A percentile compares a stretch with the other conserved stretches of the same genome.
Conservation (phyloP, 2,113 vertebrate genomes). For the Camelus dromedarius region DNA sequence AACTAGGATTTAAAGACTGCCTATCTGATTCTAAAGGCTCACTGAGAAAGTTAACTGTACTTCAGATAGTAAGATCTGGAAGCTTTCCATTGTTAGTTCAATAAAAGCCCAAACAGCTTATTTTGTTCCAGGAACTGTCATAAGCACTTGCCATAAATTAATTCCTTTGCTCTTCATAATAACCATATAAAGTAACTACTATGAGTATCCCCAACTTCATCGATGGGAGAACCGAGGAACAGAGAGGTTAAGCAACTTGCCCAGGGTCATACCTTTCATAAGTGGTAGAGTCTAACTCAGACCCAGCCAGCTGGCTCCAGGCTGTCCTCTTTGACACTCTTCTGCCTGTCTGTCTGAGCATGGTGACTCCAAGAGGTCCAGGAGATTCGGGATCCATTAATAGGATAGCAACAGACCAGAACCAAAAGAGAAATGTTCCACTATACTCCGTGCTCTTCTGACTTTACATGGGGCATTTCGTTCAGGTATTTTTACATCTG, state of each 20-base stretch:
- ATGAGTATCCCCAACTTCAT: background rate
- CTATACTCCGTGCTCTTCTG: background rate
- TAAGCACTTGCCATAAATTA: background rate
- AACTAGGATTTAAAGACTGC: background rate
- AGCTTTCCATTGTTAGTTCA: background rate
- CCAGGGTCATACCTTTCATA: background rate
- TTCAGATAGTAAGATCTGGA: background rate
- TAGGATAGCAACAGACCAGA: background rate
- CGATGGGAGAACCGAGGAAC: constrained; percentile 5
- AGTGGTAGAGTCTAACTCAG: background rate
- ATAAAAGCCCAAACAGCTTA: background rate
- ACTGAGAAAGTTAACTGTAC: background rate
- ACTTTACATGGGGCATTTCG: background rate
- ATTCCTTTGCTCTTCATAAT: background rate
- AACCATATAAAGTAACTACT: background rate
- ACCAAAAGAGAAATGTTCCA: background rate
- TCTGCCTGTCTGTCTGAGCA: background rate
- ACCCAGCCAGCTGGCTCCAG: background rate
- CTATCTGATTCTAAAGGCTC: background rate
- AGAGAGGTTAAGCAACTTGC: background rate
- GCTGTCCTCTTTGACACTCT: background rate
- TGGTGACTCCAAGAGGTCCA: background rate
- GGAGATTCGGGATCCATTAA: background rate
- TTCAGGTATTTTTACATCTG: background rate
- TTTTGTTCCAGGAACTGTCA: background rate